Base-by-base conservation (phyloP, 2,888 invertebrate genomes). In the Microchrysa polita region DNA sequence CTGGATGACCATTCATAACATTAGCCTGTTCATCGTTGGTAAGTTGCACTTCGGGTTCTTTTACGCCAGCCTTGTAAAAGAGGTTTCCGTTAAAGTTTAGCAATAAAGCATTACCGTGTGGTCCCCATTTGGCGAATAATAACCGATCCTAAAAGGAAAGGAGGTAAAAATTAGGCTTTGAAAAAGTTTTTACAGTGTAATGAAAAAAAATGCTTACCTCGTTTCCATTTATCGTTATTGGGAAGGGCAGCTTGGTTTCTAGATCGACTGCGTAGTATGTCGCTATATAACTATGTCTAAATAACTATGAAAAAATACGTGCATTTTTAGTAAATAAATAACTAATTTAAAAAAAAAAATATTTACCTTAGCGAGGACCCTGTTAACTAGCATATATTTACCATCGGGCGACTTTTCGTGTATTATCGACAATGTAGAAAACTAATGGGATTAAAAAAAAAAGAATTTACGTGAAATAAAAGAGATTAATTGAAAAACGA, bases 1-100 rank as follows among this genome's bases (percentile, higher is more conserved):
- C 97, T 40, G 96, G 94, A 10, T 95, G 89, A 34, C 96, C 96
- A 82, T 96, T 93, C 81, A 92, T 92, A 71, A 94, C 87, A 9
- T 88, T 88, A 42, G 89, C 88, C 63, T 86, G 84, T 1, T 91
- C 92, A 78, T 88, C 89, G 0, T 82, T 84, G 0, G 95, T 94
- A 44, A 94, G 86, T 77, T 88, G 87, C 22, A 86, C 82, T 0
- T 82, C 79, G 0, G 81, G 83, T 72, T 84, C 83, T 74, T 83
- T 80, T 0, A 81, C 81, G 2, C 81, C 83, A 67, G 88, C 81
- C 79, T 92, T 90, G 81, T 93, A 94, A 84, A 88, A 95, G 77
- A 95, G 89, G 80, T 95, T 92, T 81, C 93, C 92, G 69, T 88
- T 85, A 78, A 88, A 89, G 10, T 95, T 93, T 77, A 90, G 91